Evolutionary conservation across 2,888 invertebrate species (phyloP).

Genomic region (Strigamia crassipes): DNA sequence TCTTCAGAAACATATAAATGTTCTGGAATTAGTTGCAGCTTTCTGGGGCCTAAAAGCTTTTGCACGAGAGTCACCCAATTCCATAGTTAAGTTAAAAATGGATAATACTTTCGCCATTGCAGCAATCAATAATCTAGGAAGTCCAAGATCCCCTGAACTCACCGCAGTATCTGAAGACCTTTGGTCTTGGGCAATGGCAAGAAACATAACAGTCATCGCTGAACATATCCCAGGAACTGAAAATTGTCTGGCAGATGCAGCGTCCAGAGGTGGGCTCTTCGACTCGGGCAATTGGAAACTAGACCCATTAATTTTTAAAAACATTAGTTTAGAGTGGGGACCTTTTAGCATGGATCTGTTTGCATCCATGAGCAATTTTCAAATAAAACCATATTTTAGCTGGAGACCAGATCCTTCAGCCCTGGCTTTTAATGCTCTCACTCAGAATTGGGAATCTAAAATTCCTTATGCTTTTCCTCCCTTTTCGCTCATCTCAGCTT

Average conservation of each 20-base stretch:
- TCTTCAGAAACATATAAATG: no score
- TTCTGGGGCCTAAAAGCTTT: background rate
- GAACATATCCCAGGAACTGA: background rate
- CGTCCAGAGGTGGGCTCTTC: background rate
- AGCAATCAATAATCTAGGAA: background rate
- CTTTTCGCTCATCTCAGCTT: background rate
- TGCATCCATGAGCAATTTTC: background rate
- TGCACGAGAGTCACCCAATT: background rate
- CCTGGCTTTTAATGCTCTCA: background rate
- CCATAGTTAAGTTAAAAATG: background rate
- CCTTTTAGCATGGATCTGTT: background rate
- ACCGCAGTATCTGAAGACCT: background rate
- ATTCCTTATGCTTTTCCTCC: background rate
- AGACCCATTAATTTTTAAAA: background rate
- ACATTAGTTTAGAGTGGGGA: background rate
- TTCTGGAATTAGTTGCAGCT: background rate
- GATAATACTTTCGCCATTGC: background rate
- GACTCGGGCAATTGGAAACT: background rate
- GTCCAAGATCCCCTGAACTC: background rate
- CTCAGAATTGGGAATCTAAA: background rate
- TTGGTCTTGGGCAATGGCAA: background rate
- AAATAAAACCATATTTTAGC: background rate
- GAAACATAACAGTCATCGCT: background rate
- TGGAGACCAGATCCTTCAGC: background rate
- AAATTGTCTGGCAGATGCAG: background rate